Conservation (phyloP, 2,113 vertebrate species). For the Lamprologus sp. region DNA sequence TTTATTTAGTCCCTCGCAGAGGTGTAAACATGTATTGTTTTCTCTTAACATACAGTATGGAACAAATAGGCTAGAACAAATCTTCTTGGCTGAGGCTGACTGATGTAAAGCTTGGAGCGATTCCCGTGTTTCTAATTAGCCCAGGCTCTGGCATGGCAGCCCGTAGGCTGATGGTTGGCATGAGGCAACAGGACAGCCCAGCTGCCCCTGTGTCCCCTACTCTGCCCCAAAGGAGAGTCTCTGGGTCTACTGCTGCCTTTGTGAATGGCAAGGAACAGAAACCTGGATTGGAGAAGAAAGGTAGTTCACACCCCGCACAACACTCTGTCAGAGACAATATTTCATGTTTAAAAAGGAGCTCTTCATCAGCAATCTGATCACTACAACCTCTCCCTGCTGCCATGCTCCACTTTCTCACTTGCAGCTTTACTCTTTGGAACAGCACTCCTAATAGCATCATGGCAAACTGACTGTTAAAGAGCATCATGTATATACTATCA, state of each 20-base stretch:
- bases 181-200: conserved; percentile 41
- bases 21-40: not conserved
- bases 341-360: conserved; percentile 4
- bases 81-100: conserved; percentile 9
- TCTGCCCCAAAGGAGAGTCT: conserved; percentile 1
- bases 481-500: not conserved
- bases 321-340: conserved; percentile 29
- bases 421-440: not conserved
- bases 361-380: conserved; percentile 2
- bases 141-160: conserved; percentile 22
- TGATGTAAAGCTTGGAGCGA: conserved; percentile 29
- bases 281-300: conserved; percentile 22
- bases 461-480: not conserved
- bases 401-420: not conserved
- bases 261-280: not conserved
- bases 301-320: conserved; percentile 1
- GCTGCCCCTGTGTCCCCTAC: conserved; percentile 44
- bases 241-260: conserved; percentile 6
- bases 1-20: no score
- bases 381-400: not conserved
- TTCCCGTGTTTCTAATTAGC: conserved; percentile 43
- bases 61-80: conserved; percentile 25
- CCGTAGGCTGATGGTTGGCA: conserved; percentile 33
- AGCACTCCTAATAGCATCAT: not conserved
- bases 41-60: not conserved